A percentile compares a stretch with the other conserved stretches of the same genome.
Conservation (phyloP, 2,113 vertebrate genomes). For the Anarhynchus alexandrinus region DNA sequence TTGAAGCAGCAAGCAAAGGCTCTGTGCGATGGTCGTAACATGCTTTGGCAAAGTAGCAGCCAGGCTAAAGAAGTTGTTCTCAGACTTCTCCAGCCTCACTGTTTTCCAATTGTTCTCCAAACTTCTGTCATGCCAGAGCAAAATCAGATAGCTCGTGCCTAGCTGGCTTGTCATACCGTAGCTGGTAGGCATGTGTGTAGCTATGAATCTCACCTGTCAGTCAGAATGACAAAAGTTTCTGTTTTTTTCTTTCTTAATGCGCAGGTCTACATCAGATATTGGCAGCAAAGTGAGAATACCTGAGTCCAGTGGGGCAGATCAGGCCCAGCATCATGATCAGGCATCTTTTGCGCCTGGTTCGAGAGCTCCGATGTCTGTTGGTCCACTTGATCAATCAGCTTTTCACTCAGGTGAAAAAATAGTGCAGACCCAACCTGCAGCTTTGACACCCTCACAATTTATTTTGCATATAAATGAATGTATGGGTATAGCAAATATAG, state of each 20-base stretch:
- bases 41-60: neutral
- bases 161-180: neutral
- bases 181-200: accelerated
- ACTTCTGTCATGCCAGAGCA: neutral
- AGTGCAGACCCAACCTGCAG: neutral
- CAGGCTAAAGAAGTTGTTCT: neutral
- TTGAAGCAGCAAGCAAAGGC: neutral
- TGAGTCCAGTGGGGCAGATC: constrained; percentile 80
- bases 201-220: neutral
- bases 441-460: neutral
- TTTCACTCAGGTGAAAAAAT: constrained; percentile 89
- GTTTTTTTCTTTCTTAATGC: neutral
- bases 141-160: neutral
- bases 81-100: neutral
- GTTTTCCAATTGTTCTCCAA: neutral
- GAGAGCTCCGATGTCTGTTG: constrained; percentile 81
- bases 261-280: constrained; percentile 92
- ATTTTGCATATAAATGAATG: neutral
- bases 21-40: neutral
- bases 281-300: constrained; percentile 87
- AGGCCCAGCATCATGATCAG: constrained; percentile 79
- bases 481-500: neutral
- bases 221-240: neutral
- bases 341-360: constrained; percentile 79
- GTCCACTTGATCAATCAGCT: constrained; percentile 85